Conservation (phyloP, 2,797 vertebrate genomes). For the Pseudochirops cupreus region DNA sequence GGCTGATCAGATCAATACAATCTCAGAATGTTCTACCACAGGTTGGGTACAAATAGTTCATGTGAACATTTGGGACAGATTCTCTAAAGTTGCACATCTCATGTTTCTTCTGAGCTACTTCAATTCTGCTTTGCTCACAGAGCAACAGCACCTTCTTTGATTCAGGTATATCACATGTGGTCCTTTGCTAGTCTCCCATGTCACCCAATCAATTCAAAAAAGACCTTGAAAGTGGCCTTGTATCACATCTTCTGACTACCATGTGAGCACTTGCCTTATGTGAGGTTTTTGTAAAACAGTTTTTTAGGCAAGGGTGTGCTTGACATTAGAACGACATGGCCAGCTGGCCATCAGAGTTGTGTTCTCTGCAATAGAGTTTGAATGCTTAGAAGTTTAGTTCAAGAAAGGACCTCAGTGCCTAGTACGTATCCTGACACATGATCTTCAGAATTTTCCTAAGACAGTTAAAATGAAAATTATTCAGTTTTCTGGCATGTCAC, state of each 20-base stretch:
- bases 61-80: not conserved
- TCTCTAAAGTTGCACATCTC: not conserved
- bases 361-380: not conserved
- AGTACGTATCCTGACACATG: not conserved
- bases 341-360: not conserved
- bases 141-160: not conserved
- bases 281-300: not conserved
- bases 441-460: not conserved
- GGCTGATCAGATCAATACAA: not conserved
- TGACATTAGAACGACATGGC: not conserved
- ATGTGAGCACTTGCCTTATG: not conserved
- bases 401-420: not conserved
- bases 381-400: not conserved
- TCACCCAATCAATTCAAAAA: not conserved
- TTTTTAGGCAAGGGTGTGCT: not conserved
- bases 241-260: not conserved
- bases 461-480: not conserved
- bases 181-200: not conserved
- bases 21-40: not conserved
- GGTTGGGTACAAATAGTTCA: not conserved
- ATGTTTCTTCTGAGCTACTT: not conserved
- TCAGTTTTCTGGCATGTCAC: not conserved
- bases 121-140: not conserved
- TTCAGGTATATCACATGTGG: not conserved
- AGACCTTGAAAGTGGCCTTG: not conserved